A percentile compares a stretch with the other conserved stretches of the same genome.
Evolutionary conservation across 2,113 vertebrate genomes (phyloP).

Genomic region (Lophochroa leadbeateri): DNA sequence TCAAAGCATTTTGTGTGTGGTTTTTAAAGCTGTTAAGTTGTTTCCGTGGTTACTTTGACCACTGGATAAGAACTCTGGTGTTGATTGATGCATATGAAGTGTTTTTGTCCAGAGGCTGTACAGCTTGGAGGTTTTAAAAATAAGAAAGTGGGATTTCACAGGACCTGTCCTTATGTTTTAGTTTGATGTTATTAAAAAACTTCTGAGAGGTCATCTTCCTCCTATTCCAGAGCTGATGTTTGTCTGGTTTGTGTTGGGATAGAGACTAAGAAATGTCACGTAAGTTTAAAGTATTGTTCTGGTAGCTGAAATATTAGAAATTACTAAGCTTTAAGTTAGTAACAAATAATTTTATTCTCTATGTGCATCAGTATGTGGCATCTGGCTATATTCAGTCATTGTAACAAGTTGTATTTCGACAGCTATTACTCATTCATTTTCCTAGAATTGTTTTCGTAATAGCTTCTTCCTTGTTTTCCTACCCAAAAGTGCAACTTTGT

Average conservation of each 20-base stretch:
- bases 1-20: background rate
- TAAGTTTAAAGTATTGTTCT: background rate
- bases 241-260: background rate
- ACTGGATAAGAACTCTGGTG: background rate
- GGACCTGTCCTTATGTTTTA: background rate
- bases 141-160: background rate
- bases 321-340: background rate
- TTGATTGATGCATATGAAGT: background rate
- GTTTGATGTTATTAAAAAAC: background rate
- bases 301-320: background rate
- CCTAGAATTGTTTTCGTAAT: background rate
- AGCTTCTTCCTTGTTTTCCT: no score
- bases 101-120: background rate
- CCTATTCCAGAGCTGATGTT: background rate
- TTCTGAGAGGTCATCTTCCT: background rate
- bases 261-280: background rate
- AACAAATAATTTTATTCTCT: background rate
- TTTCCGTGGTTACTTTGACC: conserved; percentile 45
- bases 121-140: background rate
- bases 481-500: no score
- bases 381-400: background rate
- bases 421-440: background rate
- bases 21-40: conserved; percentile 9
- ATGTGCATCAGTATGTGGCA: background rate
- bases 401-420: background rate